Evolutionary conservation across 2,888 invertebrate species (phyloP), one percentile per base, ranked within the genome.

Genomic region (Celastrina argiolus): DNA sequence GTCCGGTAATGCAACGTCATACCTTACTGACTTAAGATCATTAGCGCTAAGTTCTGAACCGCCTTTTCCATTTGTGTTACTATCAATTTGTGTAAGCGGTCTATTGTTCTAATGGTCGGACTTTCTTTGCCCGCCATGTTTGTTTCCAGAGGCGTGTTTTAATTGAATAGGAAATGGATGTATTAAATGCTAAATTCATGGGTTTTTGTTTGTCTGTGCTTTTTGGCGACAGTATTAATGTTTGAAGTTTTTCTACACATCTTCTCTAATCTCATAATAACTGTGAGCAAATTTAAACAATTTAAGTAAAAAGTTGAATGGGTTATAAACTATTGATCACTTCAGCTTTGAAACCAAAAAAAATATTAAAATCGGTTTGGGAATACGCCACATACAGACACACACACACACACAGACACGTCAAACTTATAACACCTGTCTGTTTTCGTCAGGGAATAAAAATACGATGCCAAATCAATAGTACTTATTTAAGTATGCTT

Each of bases 1-100:
- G 87, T 87, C 83, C 78, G 73, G 79, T 87, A 87, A 87, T 85
- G 85, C 83, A 84, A 78, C 81, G 82, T 74, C 79, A 79, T 81
- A 78, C 79, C 77, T 78, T 76, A 75, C 78, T 75, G 74, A 75
- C 79, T 81, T 78, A 76, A 79, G 79, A 77, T 84, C 85, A 81
- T 87, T 85, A 82, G 81, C 80, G 76, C 82, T 79, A 78, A 81
- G 78, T 78, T 79, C 76, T 74, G 78, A 74, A 72, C 76, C 73
- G 74, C 74, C 76, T 78, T 77, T 76, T 82, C 82, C 79, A 80
- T 82, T 80, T 76, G 73, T 77, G 73, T 79, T 68, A 71, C 73
- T 74, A 74, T 75, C 71, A 74, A 73, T 75, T 75, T 74, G 71
- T 71, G 66, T 73, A 74, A 74, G 69, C 74, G 74, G 66, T 72